These are phyloP conservation scores for Phoenoteleia sp. DNA, from an alignment of 2,888 invertebrate genomes.

Conservation along the genomic window DNA sequence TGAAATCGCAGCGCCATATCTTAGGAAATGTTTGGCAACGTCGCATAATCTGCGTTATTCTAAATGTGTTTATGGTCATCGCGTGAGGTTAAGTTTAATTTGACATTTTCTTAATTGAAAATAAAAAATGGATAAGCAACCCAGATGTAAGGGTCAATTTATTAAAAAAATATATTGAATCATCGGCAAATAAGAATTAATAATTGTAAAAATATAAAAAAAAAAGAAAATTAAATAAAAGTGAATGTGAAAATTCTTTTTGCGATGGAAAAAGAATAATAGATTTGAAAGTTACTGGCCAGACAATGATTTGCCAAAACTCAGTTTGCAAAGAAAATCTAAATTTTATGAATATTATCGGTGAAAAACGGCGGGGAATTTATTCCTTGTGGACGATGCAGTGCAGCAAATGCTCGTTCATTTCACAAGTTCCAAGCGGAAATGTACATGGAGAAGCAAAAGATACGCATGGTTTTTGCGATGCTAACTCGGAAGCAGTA, in stretches of 20 bases:
- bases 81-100: too few species aligned
- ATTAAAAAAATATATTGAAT: background rate
- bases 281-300: slow-evolving; percentile 15
- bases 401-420: slow-evolving; percentile 13
- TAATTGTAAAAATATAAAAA: too few species aligned
- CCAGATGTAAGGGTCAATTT: background rate
- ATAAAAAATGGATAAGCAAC: background rate
- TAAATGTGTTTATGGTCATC: too few species aligned
- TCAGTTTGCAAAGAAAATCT: slow-evolving; percentile 20
- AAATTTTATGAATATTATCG: slow-evolving; percentile 17
- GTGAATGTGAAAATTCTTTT: background rate
- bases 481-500: slow-evolving; percentile 45
- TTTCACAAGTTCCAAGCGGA: slow-evolving; percentile 20
- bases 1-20: background rate
- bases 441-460: slow-evolving; percentile 3
- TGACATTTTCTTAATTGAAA: too few species aligned
- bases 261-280: slow-evolving; percentile 28
- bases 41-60: background rate
- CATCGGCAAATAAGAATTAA: too few species aligned
- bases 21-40: background rate
- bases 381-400: slow-evolving; percentile 24
- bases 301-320: slow-evolving; percentile 22
- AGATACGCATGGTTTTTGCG: background rate
- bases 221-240: background rate
- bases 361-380: slow-evolving; percentile 34